Evolutionary conservation across 2,888 invertebrate genomes (phyloP).

Genomic region (Stenotaenia linearis): DNA sequence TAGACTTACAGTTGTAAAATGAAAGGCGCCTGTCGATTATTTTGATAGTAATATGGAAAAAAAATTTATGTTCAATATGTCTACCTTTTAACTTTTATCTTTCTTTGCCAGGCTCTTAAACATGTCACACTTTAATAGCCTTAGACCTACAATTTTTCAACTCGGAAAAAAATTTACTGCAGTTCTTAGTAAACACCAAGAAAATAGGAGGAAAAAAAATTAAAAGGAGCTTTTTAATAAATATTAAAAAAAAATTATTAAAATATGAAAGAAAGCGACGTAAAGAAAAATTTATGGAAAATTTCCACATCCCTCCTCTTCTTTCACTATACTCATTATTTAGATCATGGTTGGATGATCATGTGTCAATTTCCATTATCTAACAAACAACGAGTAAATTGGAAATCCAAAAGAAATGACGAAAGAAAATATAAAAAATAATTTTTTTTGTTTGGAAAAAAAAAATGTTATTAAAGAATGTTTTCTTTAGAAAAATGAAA

Average conservation of each 20-base stretch:
- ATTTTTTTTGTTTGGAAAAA: no score
- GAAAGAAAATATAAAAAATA: not conserved
- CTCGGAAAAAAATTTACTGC: not conserved
- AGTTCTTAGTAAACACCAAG: conserved; percentile 10
- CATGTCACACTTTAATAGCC: conserved; percentile 8
- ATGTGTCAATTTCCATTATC: conserved; percentile 16
- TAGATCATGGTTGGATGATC: conserved; percentile 10
- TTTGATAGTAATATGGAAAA: not conserved
- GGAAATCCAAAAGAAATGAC: not conserved
- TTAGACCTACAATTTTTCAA: not conserved
- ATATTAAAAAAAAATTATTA: no score
- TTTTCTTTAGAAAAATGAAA: not conserved
- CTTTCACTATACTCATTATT: not conserved
- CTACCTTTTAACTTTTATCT: conserved; percentile 26
- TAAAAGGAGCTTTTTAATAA: not conserved
- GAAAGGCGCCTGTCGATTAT: not conserved
- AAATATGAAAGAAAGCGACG: not conserved
- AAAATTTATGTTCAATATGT: conserved; percentile 19
- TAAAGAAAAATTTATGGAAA: not conserved
- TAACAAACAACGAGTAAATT: conserved; percentile 1
- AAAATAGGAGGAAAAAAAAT: not conserved
- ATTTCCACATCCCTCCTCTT: not conserved
- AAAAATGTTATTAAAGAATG: not conserved
- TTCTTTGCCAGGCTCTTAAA: conserved; percentile 24
- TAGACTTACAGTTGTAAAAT: not conserved